These are phyloP conservation scores for Eretmochelys imbricata DNA, from an alignment of 2,113 vertebrate species.

Conservation along the genomic window DNA sequence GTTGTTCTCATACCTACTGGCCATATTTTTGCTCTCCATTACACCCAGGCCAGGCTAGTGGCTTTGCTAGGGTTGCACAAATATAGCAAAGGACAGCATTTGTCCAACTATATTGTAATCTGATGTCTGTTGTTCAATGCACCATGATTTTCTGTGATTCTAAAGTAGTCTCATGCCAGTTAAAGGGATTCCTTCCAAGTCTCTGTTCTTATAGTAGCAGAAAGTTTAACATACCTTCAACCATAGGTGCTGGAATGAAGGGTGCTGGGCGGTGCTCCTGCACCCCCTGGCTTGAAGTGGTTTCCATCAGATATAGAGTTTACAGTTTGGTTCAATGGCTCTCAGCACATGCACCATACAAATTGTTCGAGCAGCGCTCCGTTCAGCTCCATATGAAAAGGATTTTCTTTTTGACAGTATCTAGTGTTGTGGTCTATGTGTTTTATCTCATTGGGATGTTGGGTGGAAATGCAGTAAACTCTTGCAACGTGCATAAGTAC, in stretches of 20 bases:
- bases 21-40: neutral
- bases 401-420: neutral
- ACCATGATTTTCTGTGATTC: constrained; percentile 12
- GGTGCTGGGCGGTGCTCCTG: too few relatives aligned
- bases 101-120: neutral
- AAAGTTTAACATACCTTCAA: neutral
- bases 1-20: constrained; percentile 21
- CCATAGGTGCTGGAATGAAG: too few relatives aligned
- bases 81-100: constrained; percentile 12
- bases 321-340: too few relatives aligned
- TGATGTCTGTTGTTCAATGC: constrained; percentile 41
- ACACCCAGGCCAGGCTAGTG: neutral
- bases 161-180: constrained; percentile 5
- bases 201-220: neutral
- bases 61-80: constrained; percentile 29
- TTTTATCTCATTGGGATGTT: constrained; percentile 15
- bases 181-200: constrained; percentile 25
- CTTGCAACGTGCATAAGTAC: neutral
- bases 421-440: neutral
- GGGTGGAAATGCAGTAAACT: neutral
- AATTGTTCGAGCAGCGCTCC: too few relatives aligned
- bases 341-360: too few relatives aligned
- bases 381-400: constrained; percentile 11
- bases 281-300: too few relatives aligned
- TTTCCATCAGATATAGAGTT: too few relatives aligned